Conservation (phyloP, 1,140 invertebrate genomes). For the Xylocopa sonorina region DNA sequence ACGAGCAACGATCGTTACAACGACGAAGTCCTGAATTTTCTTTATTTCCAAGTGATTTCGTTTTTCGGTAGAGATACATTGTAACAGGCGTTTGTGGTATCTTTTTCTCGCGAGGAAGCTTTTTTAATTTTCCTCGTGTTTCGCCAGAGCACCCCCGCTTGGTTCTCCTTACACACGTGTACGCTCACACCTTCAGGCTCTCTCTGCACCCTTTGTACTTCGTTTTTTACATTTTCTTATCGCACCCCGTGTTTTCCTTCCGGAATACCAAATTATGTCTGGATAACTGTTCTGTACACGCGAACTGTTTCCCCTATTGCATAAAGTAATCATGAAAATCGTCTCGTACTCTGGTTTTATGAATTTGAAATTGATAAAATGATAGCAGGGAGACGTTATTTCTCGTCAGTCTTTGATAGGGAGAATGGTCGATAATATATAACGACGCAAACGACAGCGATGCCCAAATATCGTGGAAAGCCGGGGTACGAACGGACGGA, state of each 20-base stretch:
- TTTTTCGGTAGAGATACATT: background rate
- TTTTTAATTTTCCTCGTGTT: background rate
- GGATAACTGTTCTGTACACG: background rate
- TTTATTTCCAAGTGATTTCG: background rate
- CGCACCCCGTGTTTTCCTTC: background rate
- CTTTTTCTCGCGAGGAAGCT: background rate
- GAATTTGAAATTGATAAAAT: too few species aligned
- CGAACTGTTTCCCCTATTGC: background rate
- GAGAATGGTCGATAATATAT: too few species aligned
- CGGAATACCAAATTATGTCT: slow-evolving; percentile 6
- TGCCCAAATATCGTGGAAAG: background rate
- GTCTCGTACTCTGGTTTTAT: background rate
- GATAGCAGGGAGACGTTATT: too few species aligned
- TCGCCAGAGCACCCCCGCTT: background rate
- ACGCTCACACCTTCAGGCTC: background rate
- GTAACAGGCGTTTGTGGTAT: background rate
- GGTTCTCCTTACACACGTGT: background rate
- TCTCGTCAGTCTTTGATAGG: too few species aligned
- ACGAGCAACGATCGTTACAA: slow-evolving; percentile 3
- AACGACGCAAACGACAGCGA: background rate
- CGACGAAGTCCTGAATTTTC: too few species aligned
- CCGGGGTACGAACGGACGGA: background rate
- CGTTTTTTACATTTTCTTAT: slow-evolving; percentile 13
- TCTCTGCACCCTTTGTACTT: background rate
- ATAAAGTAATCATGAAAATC: too few species aligned